Evolutionary conservation across 2,888 invertebrate genomes (phyloP).

Genomic region (Plusia festucae): DNA sequence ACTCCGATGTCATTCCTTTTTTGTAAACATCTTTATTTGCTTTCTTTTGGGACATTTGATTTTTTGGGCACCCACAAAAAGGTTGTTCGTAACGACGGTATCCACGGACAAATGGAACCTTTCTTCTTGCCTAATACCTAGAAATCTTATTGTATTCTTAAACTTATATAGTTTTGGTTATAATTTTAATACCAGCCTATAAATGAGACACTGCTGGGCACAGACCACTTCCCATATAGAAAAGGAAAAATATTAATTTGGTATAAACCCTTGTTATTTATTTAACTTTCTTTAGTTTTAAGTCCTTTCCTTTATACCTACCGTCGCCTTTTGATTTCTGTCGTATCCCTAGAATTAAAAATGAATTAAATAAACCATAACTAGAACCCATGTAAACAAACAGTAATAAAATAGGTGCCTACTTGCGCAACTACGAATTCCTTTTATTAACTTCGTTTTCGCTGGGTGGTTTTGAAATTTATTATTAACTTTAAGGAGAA

Average conservation of each 20-base stretch:
- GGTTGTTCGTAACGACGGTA: slow-evolving; percentile 40
- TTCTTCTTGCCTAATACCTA: slow-evolving; percentile 16
- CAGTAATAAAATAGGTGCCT: background rate
- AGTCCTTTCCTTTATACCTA: no score
- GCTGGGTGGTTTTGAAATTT: slow-evolving; percentile 7
- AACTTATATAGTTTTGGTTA: background rate
- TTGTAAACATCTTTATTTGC: slow-evolving; percentile 52
- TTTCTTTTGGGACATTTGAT: slow-evolving; percentile 37
- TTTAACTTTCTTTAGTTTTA: no score
- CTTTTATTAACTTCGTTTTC: slow-evolving; percentile 9
- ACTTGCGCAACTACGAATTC: background rate
- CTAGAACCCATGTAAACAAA: background rate
- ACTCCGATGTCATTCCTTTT: slow-evolving; percentile 60
- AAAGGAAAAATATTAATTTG: no score
- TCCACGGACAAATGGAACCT: slow-evolving; percentile 32
- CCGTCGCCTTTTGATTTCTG: no score
- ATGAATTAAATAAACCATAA: no score
- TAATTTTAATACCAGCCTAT: no score
- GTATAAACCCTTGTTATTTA: no score
- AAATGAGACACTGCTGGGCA: no score
- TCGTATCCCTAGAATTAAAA: no score
- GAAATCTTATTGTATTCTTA: background rate
- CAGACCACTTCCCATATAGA: no score
- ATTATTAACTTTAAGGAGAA: background rate
- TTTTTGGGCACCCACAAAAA: slow-evolving; percentile 33